Conservation (phyloP, 2,113 vertebrate genomes). For the Mobula birostris region DNA sequence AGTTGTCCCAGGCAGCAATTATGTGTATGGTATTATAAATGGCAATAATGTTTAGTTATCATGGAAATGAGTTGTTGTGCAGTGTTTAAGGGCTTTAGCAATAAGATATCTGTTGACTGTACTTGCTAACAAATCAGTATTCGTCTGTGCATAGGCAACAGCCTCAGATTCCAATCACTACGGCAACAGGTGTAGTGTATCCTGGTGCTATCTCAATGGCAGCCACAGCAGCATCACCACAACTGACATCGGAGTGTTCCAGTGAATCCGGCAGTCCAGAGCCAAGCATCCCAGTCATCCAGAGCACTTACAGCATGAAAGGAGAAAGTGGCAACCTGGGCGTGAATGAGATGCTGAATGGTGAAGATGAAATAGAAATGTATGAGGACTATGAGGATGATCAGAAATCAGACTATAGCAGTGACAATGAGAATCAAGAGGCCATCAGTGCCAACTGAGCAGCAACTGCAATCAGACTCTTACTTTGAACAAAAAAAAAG, state of each 20-base stretch:
- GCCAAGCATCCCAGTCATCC: constrained; percentile 93
- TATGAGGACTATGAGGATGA: constrained; percentile 98
- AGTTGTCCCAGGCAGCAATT: not conserved
- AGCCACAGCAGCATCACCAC: constrained; percentile 88
- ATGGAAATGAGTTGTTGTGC: not conserved
- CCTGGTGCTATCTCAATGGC: constrained; percentile 93
- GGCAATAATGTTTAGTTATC: not conserved
- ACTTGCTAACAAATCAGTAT: constrained; percentile 15
- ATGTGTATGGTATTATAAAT: not conserved
- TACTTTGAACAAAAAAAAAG: constrained; percentile 46
- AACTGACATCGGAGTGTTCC: constrained; percentile 98
- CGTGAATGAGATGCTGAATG: constrained; percentile 77
- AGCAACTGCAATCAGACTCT: constrained; percentile 46
- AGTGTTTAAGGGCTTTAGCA: not conserved
- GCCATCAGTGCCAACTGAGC: constrained; percentile 90
- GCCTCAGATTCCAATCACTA: constrained; percentile 94
- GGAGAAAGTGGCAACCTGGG: constrained; percentile 72
- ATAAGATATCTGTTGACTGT: not conserved
- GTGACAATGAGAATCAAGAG: constrained; percentile 92
- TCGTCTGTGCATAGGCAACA: constrained; percentile 62
- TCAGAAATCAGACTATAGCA: constrained; percentile 99
- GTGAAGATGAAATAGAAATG: constrained; percentile 95
- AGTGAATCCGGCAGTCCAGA: constrained; percentile 95
- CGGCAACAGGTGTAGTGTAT: constrained; percentile 88
- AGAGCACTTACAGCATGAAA: constrained; percentile 96